These are phyloP conservation scores for Lophochroa leadbeateri DNA, from an alignment of 2,113 vertebrate species.

Conservation along the genomic window DNA sequence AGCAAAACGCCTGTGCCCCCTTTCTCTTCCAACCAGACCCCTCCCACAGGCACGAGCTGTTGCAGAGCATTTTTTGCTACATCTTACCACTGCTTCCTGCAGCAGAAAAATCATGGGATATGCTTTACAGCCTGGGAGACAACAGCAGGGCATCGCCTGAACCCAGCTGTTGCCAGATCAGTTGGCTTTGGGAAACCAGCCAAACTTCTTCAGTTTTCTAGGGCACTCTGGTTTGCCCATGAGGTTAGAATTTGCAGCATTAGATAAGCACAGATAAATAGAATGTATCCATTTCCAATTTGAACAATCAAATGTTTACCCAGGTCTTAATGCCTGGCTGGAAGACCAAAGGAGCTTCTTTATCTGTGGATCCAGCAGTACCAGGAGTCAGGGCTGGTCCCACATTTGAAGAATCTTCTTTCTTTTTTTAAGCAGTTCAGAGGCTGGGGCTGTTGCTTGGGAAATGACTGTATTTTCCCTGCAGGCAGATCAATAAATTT, in stretches of 20 bases:
- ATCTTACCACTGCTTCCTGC: not conserved
- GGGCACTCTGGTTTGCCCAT: not conserved
- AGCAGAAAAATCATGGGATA: not conserved
- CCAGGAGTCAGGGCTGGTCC: not conserved
- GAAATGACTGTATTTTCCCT: conserved; percentile 21
- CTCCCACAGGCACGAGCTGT: not conserved
- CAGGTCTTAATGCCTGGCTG: not conserved
- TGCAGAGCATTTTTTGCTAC: not conserved
- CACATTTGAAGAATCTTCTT: not conserved
- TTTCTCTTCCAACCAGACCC: not conserved
- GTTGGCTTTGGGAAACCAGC: not conserved
- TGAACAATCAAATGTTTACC: not conserved
- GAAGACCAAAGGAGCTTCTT: not conserved
- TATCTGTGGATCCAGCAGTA: not conserved
- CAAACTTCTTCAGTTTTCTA: conserved; percentile 21
- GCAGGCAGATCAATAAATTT: conserved; percentile 39
- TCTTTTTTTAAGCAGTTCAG: not conserved
- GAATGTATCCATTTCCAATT: not conserved
- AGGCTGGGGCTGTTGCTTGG: not conserved
- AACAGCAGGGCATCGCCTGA: not conserved
- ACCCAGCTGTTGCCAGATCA: not conserved
- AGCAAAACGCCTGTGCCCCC: not conserved
- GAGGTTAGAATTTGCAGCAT: not conserved
- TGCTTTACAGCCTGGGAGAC: not conserved
- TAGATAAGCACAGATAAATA: not conserved